These are phyloP conservation scores for Drosophila siamana DNA, from an alignment of 2,888 invertebrate genomes.

Conservation along the genomic window DNA sequence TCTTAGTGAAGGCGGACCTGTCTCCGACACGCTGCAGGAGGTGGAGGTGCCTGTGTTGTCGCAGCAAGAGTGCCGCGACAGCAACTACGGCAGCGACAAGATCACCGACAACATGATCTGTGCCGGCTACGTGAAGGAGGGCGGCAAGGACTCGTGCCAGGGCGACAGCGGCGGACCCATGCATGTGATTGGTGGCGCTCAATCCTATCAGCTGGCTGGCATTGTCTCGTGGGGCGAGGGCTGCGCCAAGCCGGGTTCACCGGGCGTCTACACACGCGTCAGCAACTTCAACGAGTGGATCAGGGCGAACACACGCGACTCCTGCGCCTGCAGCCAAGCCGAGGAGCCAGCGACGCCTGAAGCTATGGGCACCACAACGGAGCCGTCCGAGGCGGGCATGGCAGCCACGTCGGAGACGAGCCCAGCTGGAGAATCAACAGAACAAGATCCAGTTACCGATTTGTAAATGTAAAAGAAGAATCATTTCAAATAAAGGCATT, in stretches of 20 bases:
- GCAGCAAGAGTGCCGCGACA: conserved; percentile 86
- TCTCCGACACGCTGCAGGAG: conserved; percentile 89
- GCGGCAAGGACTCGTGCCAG: conserved; percentile 84
- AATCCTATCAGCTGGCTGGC: conserved; percentile 86
- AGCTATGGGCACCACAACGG: conserved; percentile 28
- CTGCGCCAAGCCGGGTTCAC: conserved; percentile 87
- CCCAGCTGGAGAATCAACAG: conserved; percentile 32
- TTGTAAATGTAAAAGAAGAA: not conserved
- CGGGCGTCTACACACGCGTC: conserved; percentile 93
- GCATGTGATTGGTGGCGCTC: conserved; percentile 68
- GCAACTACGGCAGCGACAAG: conserved; percentile 77
- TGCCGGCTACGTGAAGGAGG: conserved; percentile 81
- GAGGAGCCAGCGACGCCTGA: conserved; percentile 33
- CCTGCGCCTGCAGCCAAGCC: conserved; percentile 87
- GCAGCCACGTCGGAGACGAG: conserved; percentile 17
- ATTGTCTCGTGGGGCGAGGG: conserved; percentile 88
- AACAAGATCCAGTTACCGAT: conserved; percentile 39
- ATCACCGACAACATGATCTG: conserved; percentile 85
- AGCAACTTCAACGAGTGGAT: conserved; percentile 91
- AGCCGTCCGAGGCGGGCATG: conserved; percentile 23
- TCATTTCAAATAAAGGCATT: conserved; percentile 40
- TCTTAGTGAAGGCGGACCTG: conserved; percentile 89
- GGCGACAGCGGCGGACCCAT: conserved; percentile 85
- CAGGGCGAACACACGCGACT: conserved; percentile 88
- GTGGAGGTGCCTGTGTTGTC: conserved; percentile 90